Conservation (phyloP, 2,113 vertebrate species). For the Pelodiscus sinensis region DNA sequence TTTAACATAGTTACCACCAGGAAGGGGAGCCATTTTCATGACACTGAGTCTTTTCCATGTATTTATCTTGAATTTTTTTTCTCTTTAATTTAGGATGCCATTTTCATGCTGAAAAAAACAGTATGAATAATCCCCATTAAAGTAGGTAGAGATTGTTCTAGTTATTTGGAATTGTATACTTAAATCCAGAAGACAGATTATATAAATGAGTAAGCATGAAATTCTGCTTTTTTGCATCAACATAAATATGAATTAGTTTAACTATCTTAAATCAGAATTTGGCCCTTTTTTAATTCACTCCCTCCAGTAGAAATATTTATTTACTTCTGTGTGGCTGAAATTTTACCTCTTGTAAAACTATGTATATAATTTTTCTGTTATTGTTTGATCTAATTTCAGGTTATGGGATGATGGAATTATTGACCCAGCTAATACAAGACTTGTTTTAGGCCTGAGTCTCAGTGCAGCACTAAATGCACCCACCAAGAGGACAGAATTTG, state of each 20-base stretch:
- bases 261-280: not conserved
- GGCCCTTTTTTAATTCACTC: not conserved
- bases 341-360: not conserved
- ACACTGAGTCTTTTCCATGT: not conserved
- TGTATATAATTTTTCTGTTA: not conserved
- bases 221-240: not conserved
- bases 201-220: not conserved
- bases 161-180: not conserved
- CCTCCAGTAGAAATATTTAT: not conserved
- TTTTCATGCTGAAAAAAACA: not conserved
- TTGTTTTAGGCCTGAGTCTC: slow-evolving; percentile 94
- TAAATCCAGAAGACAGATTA: not conserved
- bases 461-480: slow-evolving; percentile 93
- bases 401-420: slow-evolving; percentile 99
- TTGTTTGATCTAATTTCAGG: slow-evolving; percentile 72
- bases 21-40: not conserved
- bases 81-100: not conserved
- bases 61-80: not conserved
- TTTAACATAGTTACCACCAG: not conserved
- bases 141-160: not conserved
- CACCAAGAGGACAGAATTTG: slow-evolving; percentile 89
- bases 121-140: not conserved
- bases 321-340: not conserved
- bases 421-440: slow-evolving; percentile 93
- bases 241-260: not conserved